Conservation (phyloP, 2,797 vertebrate species). For the Sus cebifrons region DNA sequence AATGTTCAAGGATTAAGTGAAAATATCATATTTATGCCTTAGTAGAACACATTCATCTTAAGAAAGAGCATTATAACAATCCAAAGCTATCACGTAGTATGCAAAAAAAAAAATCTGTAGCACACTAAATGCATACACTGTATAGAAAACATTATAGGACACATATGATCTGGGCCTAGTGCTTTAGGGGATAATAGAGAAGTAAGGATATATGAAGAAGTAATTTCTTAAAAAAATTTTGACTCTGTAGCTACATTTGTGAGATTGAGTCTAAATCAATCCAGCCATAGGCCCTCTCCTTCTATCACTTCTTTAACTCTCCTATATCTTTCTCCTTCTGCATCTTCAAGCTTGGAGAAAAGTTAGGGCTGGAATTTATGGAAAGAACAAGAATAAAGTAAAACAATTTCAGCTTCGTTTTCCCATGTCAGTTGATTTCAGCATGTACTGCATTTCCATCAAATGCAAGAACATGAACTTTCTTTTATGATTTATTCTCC, state of each 20-base stretch:
- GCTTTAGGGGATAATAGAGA: background rate
- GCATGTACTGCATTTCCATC: background rate
- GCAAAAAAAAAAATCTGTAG: background rate
- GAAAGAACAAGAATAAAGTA: background rate
- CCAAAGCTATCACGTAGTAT: background rate
- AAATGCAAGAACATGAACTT: background rate
- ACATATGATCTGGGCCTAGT: background rate
- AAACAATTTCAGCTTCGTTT: background rate
- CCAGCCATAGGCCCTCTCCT: background rate
- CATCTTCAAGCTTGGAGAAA: background rate
- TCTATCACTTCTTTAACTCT: background rate
- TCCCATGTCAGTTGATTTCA: background rate
- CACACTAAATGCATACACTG: background rate
- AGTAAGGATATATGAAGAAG: background rate
- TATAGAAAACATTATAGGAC: background rate
- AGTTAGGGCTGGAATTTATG: background rate
- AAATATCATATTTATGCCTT: background rate
- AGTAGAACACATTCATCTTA: background rate
- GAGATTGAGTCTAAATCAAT: background rate
- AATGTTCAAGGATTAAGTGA: background rate
- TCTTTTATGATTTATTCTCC: background rate
- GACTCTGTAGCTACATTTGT: background rate
- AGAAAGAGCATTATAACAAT: background rate
- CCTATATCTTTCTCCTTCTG: background rate
- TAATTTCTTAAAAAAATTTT: background rate